phyloP scores from a whole-genome alignment of 2,797 vertebrate species.

The Rhinoraja longicauda region DNA sequence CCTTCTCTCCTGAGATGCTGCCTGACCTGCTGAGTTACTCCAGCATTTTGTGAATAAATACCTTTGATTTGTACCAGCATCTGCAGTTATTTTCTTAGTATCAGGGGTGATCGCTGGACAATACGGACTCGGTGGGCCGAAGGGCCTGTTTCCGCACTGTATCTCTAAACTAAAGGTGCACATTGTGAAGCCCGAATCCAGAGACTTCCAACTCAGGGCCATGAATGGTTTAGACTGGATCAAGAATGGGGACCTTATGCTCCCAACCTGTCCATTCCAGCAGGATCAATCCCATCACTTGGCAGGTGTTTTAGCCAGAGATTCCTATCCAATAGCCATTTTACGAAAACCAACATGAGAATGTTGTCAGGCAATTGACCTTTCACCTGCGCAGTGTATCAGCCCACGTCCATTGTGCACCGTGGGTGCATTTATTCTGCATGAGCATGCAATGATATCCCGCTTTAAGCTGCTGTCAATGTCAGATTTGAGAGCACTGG shows the following conservation, averaged over 20 bases:
- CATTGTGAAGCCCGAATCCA: neutral
- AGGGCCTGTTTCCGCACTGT: no score
- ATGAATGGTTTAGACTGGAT: neutral
- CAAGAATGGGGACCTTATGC: neutral
- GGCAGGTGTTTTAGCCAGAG: neutral
- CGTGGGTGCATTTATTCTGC: neutral
- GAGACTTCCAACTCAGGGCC: neutral
- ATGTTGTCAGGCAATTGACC: neutral
- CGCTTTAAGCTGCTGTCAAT: neutral
- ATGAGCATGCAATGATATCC: neutral
- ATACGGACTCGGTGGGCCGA: no score
- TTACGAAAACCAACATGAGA: neutral
- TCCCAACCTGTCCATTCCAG: neutral
- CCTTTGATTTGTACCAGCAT: no score
- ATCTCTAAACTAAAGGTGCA: no score
- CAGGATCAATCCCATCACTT: neutral
- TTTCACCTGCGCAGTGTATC: neutral
- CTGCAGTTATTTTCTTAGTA: no score
- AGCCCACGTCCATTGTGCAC: neutral
- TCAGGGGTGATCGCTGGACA: no score
- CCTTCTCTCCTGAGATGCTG: no score
- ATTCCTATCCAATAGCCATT: neutral
- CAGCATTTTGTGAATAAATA: no score
- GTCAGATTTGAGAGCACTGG: neutral
- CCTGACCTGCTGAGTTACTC: no score